These are phyloP conservation scores for Junonia oenone DNA, from an alignment of 2,888 invertebrate species.

Conservation along the genomic window DNA sequence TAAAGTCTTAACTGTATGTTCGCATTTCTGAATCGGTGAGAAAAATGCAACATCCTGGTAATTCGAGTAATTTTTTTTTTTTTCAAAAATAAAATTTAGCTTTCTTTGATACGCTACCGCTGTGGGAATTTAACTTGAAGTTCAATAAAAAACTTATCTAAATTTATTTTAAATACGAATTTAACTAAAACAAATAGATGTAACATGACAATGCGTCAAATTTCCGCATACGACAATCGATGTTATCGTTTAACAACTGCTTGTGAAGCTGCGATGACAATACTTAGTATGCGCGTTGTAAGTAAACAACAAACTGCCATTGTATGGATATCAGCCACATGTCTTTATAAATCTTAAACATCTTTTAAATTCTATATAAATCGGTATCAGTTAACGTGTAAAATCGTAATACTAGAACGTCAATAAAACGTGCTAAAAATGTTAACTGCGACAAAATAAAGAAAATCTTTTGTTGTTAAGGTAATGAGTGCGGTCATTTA, in stretches of 20 bases:
- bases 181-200: background rate
- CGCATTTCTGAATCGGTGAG: too few species aligned
- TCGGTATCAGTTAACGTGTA: slow-evolving; percentile 11
- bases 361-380: slow-evolving; percentile 19
- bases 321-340: slow-evolving; percentile 25
- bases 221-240: slow-evolving; percentile 11
- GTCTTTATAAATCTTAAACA: slow-evolving; percentile 17
- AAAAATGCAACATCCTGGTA: too few species aligned
- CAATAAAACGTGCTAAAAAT: background rate
- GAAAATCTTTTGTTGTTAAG: background rate
- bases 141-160: too few species aligned
- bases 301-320: slow-evolving; percentile 16
- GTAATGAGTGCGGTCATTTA: background rate
- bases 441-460: slow-evolving; percentile 2
- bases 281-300: slow-evolving; percentile 16
- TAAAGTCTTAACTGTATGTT: too few species aligned
- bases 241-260: background rate
- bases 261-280: background rate
- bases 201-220: background rate
- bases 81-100: too few species aligned
- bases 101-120: too few species aligned
- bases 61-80: too few species aligned
- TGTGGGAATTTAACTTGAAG: too few species aligned
- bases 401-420: slow-evolving; percentile 13
- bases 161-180: too few species aligned